A percentile compares a stretch with the other conserved stretches of the same genome.
Conservation (phyloP, 2,888 invertebrate genomes). For the Aspidiotus rigidus region DNA sequence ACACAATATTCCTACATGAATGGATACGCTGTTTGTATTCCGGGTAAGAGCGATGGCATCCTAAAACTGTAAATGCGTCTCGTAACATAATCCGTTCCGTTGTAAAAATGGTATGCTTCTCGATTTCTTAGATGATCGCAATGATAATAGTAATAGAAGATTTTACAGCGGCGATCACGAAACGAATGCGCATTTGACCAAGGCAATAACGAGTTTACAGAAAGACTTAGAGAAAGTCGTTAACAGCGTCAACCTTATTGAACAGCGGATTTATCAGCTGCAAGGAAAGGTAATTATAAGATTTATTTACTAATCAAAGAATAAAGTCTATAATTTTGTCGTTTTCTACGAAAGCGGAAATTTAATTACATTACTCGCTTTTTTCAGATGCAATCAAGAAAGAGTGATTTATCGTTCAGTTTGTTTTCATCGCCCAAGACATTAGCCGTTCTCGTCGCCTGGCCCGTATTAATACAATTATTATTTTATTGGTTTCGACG, state of each 20-base stretch:
- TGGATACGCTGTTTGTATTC: conserved; percentile 8
- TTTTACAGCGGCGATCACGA: conserved; percentile 12
- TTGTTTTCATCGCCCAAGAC: conserved; percentile 4
- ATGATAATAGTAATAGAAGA: conserved; percentile 26
- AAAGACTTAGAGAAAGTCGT: conserved; percentile 27
- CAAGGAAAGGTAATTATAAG: conserved; percentile 26
- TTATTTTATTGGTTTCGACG: conserved; percentile 34
- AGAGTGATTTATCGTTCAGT: not conserved
- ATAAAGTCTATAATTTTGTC: not conserved
- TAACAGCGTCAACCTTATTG: conserved; percentile 24
- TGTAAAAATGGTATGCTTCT: not conserved
- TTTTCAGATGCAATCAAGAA: not conserved
- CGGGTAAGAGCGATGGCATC: conserved; percentile 2
- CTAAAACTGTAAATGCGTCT: not conserved
- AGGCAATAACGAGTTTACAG: conserved; percentile 17
- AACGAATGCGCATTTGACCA: conserved; percentile 18
- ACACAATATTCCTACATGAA: conserved; percentile 20
- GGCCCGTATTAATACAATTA: conserved; percentile 34
- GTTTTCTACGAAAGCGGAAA: not conserved
- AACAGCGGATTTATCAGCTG: conserved; percentile 26
- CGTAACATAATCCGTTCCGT: not conserved
- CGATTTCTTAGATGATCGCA: conserved; percentile 10
- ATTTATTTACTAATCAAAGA: not conserved
- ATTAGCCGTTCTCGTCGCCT: conserved; percentile 30
- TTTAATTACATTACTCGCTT: not conserved